phyloP scores from a whole-genome alignment of 2,888 invertebrate genomes.

The Agrilus cyanescens region DNA sequence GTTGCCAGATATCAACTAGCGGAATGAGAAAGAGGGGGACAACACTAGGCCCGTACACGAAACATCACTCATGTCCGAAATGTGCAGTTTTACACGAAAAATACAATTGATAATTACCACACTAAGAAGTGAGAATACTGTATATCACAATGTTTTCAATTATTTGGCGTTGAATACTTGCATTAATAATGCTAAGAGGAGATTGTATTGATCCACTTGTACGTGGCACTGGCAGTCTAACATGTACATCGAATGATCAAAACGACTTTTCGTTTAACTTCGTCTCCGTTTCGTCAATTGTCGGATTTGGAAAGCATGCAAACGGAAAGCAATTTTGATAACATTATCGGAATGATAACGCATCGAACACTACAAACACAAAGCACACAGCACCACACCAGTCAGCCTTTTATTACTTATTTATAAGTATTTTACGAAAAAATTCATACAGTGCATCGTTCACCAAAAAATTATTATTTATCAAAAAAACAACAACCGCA shows the following conservation, averaged over 20 bases:
- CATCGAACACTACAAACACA: no score
- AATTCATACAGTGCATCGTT: no score
- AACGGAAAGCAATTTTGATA: constrained; percentile 25
- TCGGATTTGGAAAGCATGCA: constrained; percentile 26
- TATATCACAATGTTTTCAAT: constrained; percentile 37
- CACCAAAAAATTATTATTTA: no score
- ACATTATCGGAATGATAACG: not conserved
- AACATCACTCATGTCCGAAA: constrained; percentile 27
- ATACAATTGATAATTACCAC: constrained; percentile 15
- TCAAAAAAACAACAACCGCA: no score
- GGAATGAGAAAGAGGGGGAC: constrained; percentile 24
- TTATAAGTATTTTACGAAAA: no score
- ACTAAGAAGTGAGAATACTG: constrained; percentile 31
- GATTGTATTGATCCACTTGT: constrained; percentile 35
- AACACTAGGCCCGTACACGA: constrained; percentile 22
- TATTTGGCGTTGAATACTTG: constrained; percentile 37
- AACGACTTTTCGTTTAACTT: constrained; percentile 9
- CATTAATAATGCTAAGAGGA: constrained; percentile 21
- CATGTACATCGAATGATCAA: constrained; percentile 7
- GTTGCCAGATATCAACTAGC: constrained; percentile 31
- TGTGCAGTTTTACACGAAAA: constrained; percentile 14
- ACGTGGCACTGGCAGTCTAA: constrained; percentile 32
- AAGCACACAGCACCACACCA: no score
- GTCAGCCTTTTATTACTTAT: no score
- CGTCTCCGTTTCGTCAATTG: constrained; percentile 12